Percentiles rank a stretch among this genome's conserved stretches.
phyloP scores from a whole-genome alignment of 1,140 invertebrate genomes.

The Diploscapter pachys region DNA sequence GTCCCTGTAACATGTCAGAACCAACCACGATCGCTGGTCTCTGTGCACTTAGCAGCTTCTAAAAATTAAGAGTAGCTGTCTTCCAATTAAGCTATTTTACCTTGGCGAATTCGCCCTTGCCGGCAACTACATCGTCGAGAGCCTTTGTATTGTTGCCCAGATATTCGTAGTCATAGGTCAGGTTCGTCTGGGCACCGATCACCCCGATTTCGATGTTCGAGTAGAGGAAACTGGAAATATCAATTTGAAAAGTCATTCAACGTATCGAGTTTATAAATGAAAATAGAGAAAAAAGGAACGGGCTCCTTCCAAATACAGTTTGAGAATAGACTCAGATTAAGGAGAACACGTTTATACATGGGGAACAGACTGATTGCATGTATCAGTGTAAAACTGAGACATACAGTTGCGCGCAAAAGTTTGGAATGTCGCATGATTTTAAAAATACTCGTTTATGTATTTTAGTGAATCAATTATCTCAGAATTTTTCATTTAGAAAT shows the following conservation, averaged over 20 bases:
- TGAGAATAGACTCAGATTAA: no score
- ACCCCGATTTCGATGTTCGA: constrained; percentile 67
- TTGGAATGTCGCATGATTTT: no score
- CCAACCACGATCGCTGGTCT: constrained; percentile 88
- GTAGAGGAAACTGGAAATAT: constrained; percentile 61
- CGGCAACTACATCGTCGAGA: constrained; percentile 46
- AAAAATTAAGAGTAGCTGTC: constrained; percentile 26
- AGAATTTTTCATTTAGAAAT: no score
- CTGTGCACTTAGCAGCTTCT: constrained; percentile 75
- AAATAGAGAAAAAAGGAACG: no score
- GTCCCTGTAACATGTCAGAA: constrained; percentile 73
- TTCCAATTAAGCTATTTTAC: constrained; percentile 22
- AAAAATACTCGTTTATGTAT: no score
- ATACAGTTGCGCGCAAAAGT: no score
- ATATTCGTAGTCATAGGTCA: constrained; percentile 82
- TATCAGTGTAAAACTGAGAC: no score
- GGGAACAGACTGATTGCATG: no score
- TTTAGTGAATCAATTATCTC: no score
- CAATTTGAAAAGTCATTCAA: not conserved
- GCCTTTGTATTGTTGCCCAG: constrained; percentile 43
- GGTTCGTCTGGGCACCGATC: constrained; percentile 84
- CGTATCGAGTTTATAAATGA: no score
- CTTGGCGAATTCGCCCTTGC: constrained; percentile 62
- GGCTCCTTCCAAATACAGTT: no score
- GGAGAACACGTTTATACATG: no score